Percentiles rank a stretch among this genome's conserved stretches.
These are phyloP conservation scores for Barypeithes pellucidus DNA, from an alignment of 2,888 invertebrate species.

Conservation along the genomic window DNA sequence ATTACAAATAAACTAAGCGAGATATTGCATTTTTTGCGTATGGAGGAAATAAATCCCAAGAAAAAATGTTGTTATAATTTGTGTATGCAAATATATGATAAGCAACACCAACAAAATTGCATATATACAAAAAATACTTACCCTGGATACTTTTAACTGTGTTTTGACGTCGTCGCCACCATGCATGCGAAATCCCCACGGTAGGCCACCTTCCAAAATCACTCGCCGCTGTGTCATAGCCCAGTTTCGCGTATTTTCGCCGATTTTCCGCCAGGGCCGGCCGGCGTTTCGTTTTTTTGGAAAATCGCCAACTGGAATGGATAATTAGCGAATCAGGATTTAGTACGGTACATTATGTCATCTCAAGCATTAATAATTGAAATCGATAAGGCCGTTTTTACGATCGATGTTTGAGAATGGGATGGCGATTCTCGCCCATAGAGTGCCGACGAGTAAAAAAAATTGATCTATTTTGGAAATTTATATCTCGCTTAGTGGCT, in stretches of 20 bases:
- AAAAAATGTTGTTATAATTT: no score
- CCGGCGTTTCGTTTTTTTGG: slow-evolving; percentile 37
- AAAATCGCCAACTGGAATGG: slow-evolving; percentile 48
- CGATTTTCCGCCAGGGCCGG: slow-evolving; percentile 34
- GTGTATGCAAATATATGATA: not conserved
- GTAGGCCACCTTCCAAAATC: slow-evolving; percentile 85
- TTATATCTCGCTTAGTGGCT: no score
- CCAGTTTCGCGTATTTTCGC: slow-evolving; percentile 47
- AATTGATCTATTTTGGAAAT: no score
- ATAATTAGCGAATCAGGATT: slow-evolving; percentile 15
- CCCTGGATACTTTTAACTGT: slow-evolving; percentile 86
- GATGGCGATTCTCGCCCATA: no score
- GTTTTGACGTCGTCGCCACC: slow-evolving; percentile 87
- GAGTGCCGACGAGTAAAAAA: no score
- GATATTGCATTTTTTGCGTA: no score
- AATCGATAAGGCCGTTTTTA: no score
- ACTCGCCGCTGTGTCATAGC: slow-evolving; percentile 82
- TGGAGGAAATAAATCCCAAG: no score
- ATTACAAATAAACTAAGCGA: no score
- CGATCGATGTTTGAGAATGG: no score
- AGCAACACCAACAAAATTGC: not conserved
- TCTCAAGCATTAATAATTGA: not conserved
- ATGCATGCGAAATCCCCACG: slow-evolving; percentile 93
- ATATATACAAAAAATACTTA: slow-evolving; percentile 72
- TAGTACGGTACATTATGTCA: slow-evolving; percentile 36